Conservation (phyloP, 2,113 vertebrate genomes). For the Labeo rohita region DNA sequence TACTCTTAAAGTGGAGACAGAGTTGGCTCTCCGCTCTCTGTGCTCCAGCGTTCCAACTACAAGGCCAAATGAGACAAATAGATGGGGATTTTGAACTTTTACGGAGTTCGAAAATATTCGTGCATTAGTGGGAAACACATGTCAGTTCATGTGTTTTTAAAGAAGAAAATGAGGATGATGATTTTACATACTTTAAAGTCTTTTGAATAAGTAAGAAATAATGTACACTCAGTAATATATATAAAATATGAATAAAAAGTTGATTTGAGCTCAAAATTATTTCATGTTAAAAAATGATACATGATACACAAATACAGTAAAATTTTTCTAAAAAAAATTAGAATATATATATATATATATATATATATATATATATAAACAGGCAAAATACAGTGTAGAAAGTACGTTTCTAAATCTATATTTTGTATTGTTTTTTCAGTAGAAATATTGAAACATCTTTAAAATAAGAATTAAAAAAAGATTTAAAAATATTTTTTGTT, state of each 20-base stretch:
- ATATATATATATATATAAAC: too few species aligned
- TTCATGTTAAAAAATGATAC: background rate
- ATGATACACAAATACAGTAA: background rate
- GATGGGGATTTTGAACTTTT: background rate
- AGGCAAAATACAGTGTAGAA: too few species aligned
- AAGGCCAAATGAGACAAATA: slow-evolving; percentile 54
- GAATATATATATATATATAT: too few species aligned
- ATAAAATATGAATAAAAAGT: background rate
- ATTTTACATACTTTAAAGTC: background rate
- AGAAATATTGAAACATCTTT: background rate
- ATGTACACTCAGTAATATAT: background rate
- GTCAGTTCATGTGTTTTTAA: background rate
- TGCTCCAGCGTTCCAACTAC: slow-evolving; percentile 58
- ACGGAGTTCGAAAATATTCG: background rate
- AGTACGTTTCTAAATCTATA: too few species aligned
- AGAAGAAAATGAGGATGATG: background rate
- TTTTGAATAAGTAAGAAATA: background rate
- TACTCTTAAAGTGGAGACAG: slow-evolving; percentile 31
- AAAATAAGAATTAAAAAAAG: background rate
- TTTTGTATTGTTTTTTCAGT: background rate
- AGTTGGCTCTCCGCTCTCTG: slow-evolving; percentile 46
- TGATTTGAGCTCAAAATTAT: background rate
- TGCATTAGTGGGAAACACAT: background rate
- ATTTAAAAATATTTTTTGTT: too few species aligned
- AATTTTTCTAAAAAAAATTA: background rate